phyloP scores from a whole-genome alignment of 1,140 invertebrate genomes.

The Kradibia gibbosae region DNA sequence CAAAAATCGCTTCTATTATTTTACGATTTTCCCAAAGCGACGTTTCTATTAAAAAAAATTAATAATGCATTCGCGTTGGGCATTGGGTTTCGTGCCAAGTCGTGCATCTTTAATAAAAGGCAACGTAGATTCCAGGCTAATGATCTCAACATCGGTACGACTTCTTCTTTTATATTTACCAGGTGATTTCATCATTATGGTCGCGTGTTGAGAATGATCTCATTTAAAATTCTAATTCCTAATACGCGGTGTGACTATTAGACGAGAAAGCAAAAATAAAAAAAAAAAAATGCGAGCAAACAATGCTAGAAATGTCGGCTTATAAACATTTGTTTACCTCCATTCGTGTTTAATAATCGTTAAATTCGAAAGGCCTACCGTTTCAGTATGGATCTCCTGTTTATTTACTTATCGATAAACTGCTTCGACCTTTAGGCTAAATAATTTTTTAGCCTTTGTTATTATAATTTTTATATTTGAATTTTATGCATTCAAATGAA shows the following conservation, averaged over 20 bases:
- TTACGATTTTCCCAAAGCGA: too few relatives aligned
- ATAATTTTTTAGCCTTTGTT: neutral
- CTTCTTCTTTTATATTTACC: neutral
- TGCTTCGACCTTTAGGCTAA: neutral
- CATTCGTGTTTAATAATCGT: slow-evolving; percentile 53
- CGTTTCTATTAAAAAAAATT: too few relatives aligned
- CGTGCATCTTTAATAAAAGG: slow-evolving; percentile 50
- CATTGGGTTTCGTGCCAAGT: too few relatives aligned
- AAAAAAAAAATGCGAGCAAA: neutral
- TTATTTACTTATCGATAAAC: slow-evolving; percentile 23
- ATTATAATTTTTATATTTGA: neutral
- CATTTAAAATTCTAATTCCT: slow-evolving; percentile 57
- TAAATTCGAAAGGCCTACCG: slow-evolving; percentile 32
- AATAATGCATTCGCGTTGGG: too few relatives aligned
- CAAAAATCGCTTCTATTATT: too few relatives aligned
- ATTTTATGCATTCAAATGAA: too few relatives aligned
- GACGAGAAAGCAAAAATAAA: neutral
- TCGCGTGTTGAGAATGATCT: slow-evolving; percentile 67
- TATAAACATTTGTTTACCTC: slow-evolving; percentile 29
- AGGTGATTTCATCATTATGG: slow-evolving; percentile 46
- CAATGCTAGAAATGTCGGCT: neutral
- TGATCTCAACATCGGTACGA: neutral
- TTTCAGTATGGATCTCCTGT: slow-evolving; percentile 16
- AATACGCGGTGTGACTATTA: slow-evolving; percentile 25
- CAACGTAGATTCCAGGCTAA: slow-evolving; percentile 56